Evolutionary conservation across 2,888 invertebrate genomes (phyloP).

Genomic region (Arenicola marina): DNA sequence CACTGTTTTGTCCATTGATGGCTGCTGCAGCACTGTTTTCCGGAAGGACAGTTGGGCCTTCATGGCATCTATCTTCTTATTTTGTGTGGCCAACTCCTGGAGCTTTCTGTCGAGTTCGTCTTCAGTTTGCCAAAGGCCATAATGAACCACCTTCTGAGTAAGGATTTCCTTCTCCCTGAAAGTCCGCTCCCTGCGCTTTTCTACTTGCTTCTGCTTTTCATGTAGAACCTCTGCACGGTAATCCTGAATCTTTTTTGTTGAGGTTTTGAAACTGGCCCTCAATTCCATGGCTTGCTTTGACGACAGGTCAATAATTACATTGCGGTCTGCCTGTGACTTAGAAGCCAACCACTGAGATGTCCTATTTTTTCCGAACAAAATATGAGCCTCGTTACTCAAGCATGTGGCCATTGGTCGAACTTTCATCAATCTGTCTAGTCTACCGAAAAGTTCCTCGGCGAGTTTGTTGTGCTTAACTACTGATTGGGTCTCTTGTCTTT

Average conservation of each 20-base stretch:
- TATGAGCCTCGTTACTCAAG: not conserved
- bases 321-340: not conserved
- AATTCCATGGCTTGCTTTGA: not conserved
- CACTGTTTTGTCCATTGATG: not conserved
- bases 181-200: not conserved
- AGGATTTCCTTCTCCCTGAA: not conserved
- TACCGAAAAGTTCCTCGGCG: not conserved
- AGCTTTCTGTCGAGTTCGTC: not conserved
- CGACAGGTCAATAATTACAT: not conserved
- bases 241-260: not conserved
- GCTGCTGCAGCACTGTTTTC: not conserved
- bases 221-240: not conserved
- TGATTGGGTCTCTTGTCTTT: not conserved
- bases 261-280: not conserved
- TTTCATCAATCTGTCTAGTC: not conserved
- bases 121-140: not conserved
- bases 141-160: not conserved
- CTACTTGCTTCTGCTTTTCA: not conserved
- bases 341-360: not conserved
- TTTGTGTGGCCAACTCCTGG: not conserved
- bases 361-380: not conserved
- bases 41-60: not conserved
- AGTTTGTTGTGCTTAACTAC: slow-evolving; percentile 2
- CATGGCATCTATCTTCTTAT: not conserved
- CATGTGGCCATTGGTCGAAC: not conserved